phyloP scores from a whole-genome alignment of 2,888 invertebrate species.

The Blera fallax region DNA sequence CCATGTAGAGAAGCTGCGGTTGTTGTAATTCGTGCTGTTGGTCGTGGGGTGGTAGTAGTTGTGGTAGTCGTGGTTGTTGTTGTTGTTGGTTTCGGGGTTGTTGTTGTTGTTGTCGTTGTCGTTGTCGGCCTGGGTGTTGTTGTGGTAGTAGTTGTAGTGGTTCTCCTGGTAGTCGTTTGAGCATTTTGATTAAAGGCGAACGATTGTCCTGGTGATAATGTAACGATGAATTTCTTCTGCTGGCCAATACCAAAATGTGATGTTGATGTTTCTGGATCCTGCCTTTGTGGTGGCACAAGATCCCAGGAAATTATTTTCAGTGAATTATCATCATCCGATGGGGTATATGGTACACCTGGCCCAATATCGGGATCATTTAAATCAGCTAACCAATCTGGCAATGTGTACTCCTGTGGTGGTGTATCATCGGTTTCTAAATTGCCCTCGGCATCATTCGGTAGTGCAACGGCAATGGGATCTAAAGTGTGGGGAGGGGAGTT shows the following conservation, averaged over 20 bases:
- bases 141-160: constrained; percentile 11
- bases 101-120: constrained; percentile 64
- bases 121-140: constrained; percentile 57
- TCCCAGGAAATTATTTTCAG: constrained; percentile 80
- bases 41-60: constrained; percentile 73
- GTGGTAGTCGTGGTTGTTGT: constrained; percentile 65
- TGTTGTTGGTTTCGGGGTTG: constrained; percentile 53
- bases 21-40: constrained; percentile 72
- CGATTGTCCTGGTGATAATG: constrained; percentile 54
- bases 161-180: constrained; percentile 35
- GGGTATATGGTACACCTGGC: constrained; percentile 79
- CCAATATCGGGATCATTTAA: constrained; percentile 80
- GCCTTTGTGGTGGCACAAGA: constrained; percentile 76
- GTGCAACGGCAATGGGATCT: constrained; percentile 81
- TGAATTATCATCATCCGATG: constrained; percentile 46
- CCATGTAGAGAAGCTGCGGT: constrained; percentile 53
- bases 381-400: constrained; percentile 78
- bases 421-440: background rate
- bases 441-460: constrained; percentile 72
- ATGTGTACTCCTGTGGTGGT: constrained; percentile 68
- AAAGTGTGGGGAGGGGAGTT: constrained; percentile 78
- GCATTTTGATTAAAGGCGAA: constrained; percentile 10
- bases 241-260: constrained; percentile 70
- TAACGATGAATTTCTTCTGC: constrained; percentile 61
- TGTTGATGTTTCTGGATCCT: constrained; percentile 65